phyloP scores from a whole-genome alignment of 2,888 invertebrate species.

The Linyphia triangularis region DNA sequence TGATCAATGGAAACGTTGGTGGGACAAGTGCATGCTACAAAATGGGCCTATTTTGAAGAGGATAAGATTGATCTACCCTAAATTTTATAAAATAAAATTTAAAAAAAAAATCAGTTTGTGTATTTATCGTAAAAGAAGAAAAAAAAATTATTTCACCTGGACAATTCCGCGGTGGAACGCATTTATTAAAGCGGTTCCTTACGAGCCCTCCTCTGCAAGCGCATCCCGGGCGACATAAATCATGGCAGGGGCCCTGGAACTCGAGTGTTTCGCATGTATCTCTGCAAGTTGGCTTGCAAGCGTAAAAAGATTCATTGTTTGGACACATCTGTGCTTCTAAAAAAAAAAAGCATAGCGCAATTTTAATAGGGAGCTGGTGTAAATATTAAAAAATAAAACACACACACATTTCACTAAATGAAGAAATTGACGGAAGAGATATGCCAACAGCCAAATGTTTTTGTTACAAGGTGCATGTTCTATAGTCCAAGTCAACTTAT shows the following conservation, averaged over 20 bases:
- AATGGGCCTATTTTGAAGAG: background rate
- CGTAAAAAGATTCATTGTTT: conserved; percentile 2
- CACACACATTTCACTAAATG: background rate
- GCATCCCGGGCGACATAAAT: conserved; percentile 32
- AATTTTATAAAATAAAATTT: too few species aligned
- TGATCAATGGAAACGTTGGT: background rate
- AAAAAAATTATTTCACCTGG: conserved; percentile 1
- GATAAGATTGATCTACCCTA: background rate
- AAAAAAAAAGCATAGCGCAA: too few species aligned
- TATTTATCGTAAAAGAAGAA: background rate
- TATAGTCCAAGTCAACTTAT: too few species aligned
- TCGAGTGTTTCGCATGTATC: conserved; percentile 37
- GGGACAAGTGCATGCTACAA: too few species aligned
- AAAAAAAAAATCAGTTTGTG: too few species aligned
- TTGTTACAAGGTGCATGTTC: too few species aligned
- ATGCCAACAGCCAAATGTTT: too few species aligned
- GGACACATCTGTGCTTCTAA: conserved; percentile 35
- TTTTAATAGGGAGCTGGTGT: background rate
- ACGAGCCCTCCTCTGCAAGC: conserved; percentile 2
- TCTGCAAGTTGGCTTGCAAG: conserved; percentile 44
- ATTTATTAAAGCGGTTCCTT: background rate
- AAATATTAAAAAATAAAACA: background rate
- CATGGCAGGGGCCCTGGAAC: background rate
- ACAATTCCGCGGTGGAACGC: conserved; percentile 27
- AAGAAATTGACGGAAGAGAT: background rate